phyloP scores from a whole-genome alignment of 2,113 vertebrate species.

The Misgurnus anguillicaudatus region DNA sequence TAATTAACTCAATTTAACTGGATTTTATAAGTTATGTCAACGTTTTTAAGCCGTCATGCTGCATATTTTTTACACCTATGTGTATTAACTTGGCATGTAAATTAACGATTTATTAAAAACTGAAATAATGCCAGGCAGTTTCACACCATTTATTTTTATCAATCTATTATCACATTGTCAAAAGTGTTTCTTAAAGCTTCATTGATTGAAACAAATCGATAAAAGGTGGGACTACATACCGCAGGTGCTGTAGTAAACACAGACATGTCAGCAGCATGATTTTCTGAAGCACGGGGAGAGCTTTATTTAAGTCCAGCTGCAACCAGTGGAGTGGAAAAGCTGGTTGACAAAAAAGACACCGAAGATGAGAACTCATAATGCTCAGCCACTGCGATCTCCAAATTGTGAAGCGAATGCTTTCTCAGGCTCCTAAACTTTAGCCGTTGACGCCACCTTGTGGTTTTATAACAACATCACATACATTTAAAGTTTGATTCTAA shows the following conservation, averaged over 20 bases:
- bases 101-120: too few relatives aligned
- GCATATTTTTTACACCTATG: too few relatives aligned
- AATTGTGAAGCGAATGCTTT: neutral
- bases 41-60: too few relatives aligned
- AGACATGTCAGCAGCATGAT: neutral
- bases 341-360: neutral
- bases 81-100: too few relatives aligned
- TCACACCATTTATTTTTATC: neutral
- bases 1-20: too few relatives aligned
- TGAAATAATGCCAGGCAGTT: too few relatives aligned
- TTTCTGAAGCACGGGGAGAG: neutral
- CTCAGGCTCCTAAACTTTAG: neutral
- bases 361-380: neutral
- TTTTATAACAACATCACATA: neutral
- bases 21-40: too few relatives aligned
- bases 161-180: neutral
- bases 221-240: neutral
- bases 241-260: neutral
- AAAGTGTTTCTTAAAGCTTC: neutral
- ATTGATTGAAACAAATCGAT: neutral
- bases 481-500: too few relatives aligned
- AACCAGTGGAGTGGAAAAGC: neutral
- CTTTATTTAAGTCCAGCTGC: too few relatives aligned
- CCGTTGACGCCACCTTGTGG: conserved; percentile 21
- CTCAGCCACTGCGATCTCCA: neutral